phyloP scores from a whole-genome alignment of 2,888 invertebrate genomes.

The Monoplex corrugatus region DNA sequence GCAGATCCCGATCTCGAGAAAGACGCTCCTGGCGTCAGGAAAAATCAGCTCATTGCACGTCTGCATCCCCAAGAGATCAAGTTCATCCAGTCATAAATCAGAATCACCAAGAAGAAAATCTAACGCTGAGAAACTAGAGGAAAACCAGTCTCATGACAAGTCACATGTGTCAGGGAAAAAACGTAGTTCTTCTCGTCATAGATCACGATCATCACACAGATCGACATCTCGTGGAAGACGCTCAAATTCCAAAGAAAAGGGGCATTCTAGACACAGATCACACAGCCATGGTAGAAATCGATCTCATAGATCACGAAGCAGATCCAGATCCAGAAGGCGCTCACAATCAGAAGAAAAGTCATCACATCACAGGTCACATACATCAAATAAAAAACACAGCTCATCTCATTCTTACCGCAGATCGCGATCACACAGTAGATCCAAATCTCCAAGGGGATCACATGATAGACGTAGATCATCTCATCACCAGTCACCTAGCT shows the following conservation, averaged over 20 bases:
- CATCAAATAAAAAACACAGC: background rate
- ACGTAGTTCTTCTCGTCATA: background rate
- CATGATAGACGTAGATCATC: background rate
- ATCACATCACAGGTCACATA: background rate
- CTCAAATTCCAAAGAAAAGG: background rate
- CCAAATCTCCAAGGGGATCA: background rate
- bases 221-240: no score
- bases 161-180: background rate
- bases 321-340: background rate
- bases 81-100: background rate
- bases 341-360: background rate
- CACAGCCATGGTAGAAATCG: background rate
- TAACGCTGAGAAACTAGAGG: background rate
- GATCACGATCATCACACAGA: background rate
- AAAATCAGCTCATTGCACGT: background rate
- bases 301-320: background rate
- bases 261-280: background rate
- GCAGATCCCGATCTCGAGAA: background rate
- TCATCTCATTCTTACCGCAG: background rate
- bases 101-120: background rate
- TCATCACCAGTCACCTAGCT: background rate
- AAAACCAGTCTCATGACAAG: background rate
- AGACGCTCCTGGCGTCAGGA: constrained; percentile 16
- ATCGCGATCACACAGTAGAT: background rate
- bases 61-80: background rate